Percentiles rank a stretch among this genome's conserved stretches.
phyloP scores from a whole-genome alignment of 2,888 invertebrate species.

The Lathronympha strigana region DNA sequence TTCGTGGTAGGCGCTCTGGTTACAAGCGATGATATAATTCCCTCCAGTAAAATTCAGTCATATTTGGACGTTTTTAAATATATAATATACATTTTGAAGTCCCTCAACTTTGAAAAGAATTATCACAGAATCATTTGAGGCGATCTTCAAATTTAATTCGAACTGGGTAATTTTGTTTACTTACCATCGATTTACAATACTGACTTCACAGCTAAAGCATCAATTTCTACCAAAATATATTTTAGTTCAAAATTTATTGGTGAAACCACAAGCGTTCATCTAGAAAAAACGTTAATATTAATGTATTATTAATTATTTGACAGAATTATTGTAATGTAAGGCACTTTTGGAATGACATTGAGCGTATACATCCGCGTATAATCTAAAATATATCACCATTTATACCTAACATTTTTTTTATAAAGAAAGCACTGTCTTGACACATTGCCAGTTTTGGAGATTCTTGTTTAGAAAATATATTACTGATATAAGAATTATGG shows the following conservation, averaged over 20 bases:
- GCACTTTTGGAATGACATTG: constrained; percentile 80
- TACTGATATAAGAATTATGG: constrained; percentile 44
- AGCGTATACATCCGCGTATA: constrained; percentile 60
- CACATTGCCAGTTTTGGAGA: constrained; percentile 63
- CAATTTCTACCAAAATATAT: constrained; percentile 51
- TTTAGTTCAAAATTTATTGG: constrained; percentile 56
- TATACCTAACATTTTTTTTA: constrained; percentile 45
- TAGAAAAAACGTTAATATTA: constrained; percentile 27
- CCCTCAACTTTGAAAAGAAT: constrained; percentile 79
- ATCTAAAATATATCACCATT: constrained; percentile 57
- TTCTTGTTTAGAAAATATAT: constrained; percentile 53
- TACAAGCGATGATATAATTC: constrained; percentile 47
- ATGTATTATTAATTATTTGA: constrained; percentile 35
- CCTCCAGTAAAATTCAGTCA: constrained; percentile 53
- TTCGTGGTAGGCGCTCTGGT: no score
- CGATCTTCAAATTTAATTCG: constrained; percentile 67
- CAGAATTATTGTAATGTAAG: constrained; percentile 52
- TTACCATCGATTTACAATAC: constrained; percentile 37
- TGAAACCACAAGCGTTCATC: constrained; percentile 46
- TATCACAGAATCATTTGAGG: constrained; percentile 83
- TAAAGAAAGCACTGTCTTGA: constrained; percentile 52
- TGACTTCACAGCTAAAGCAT: constrained; percentile 42
- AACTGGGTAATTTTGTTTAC: constrained; percentile 35
- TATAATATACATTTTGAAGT: constrained; percentile 68
- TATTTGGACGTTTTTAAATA: constrained; percentile 43